These are phyloP conservation scores for Whitmania pigra DNA, from an alignment of 1,140 invertebrate species.

Conservation along the genomic window DNA sequence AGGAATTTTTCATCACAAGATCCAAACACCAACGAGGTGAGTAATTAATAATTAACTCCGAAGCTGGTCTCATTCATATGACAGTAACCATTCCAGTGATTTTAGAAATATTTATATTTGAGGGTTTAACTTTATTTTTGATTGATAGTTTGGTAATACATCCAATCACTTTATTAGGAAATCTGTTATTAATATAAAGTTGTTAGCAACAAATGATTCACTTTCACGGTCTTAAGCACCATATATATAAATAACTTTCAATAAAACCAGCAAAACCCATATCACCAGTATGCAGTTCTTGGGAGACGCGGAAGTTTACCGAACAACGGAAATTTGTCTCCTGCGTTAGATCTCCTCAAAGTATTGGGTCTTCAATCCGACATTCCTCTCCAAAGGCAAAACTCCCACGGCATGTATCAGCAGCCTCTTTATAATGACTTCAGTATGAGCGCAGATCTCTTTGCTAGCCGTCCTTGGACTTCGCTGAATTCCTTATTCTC, in stretches of 20 bases:
- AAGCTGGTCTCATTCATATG: constrained; percentile 52
- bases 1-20: constrained; percentile 50
- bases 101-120: background rate
- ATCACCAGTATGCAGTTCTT: background rate
- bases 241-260: too few species aligned
- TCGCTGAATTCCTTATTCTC: constrained; percentile 30
- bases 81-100: too few species aligned
- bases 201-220: too few species aligned
- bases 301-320: background rate
- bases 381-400: constrained; percentile 13
- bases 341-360: constrained; percentile 13
- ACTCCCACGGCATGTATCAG: background rate
- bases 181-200: too few species aligned
- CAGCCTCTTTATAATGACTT: constrained; percentile 22
- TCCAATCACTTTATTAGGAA: too few species aligned
- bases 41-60: constrained; percentile 42
- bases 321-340: background rate
- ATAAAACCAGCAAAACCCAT: constrained; percentile 24
- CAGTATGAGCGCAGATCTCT: constrained; percentile 20
- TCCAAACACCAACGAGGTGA: constrained; percentile 51
- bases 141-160: too few species aligned
- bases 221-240: too few species aligned
- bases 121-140: background rate
- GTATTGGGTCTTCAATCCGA: constrained; percentile 12
- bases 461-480: constrained; percentile 18